Percentiles rank a stretch among this genome's conserved stretches.
Evolutionary conservation across 2,888 invertebrate genomes (phyloP).

Genomic region (Cataglyphis albicans): DNA sequence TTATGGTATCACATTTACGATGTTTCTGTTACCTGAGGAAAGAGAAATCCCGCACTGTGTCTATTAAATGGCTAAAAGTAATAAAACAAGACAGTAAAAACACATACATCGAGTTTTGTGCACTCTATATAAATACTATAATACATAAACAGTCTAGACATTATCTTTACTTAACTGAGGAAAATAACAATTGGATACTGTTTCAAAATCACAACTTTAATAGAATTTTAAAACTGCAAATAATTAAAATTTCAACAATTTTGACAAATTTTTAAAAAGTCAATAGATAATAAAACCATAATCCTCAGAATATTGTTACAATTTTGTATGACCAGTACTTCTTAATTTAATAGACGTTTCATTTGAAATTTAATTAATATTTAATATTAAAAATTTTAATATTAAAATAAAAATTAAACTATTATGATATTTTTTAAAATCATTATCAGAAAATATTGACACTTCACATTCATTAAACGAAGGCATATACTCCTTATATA

Average conservation of each 20-base stretch:
- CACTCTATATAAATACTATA: not conserved
- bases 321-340: not conserved
- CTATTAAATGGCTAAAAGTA: slow-evolving; percentile 50
- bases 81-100: slow-evolving; percentile 57
- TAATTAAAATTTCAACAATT: not conserved
- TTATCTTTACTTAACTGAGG: not conserved
- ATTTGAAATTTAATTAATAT: not conserved
- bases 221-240: not conserved
- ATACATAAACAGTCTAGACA: not conserved
- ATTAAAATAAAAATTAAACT: not conserved
- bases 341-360: not conserved
- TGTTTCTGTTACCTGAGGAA: slow-evolving; percentile 15
- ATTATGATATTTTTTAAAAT: not conserved
- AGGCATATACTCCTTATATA: not conserved
- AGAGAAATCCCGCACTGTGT: slow-evolving; percentile 53
- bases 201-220: not conserved
- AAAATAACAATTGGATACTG: slow-evolving; percentile 25
- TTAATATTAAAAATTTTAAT: not conserved
- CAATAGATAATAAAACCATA: slow-evolving; percentile 1
- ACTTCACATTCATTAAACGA: slow-evolving; percentile 5
- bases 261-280: not conserved
- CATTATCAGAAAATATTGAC: not conserved
- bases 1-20: slow-evolving; percentile 19
- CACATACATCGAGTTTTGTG: not conserved
- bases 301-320: not conserved